Conservation (phyloP, 2,888 invertebrate genomes). For the Epirrhoe alternata region DNA sequence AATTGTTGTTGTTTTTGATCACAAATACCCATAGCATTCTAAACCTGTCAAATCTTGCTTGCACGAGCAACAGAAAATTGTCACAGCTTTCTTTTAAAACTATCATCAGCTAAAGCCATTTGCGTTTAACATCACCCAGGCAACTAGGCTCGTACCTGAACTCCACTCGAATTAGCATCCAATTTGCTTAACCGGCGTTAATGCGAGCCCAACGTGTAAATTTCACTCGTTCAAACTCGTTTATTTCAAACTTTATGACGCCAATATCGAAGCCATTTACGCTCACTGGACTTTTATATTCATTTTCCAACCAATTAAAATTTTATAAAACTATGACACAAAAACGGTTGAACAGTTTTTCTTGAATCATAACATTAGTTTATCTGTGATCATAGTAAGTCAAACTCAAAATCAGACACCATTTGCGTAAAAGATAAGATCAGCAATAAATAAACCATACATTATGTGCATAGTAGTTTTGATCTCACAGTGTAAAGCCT, state of each 20-base stretch:
- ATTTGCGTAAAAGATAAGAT: too few species aligned
- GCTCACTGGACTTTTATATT: background rate
- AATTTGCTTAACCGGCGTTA: constrained; percentile 63
- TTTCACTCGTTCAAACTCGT: constrained; percentile 50
- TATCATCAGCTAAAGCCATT: constrained; percentile 6
- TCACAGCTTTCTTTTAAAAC: background rate
- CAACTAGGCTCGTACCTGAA: constrained; percentile 27
- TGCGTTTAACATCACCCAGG: background rate
- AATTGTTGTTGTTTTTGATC: too few species aligned
- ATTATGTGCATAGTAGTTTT: too few species aligned
- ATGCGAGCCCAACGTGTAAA: constrained; percentile 57
- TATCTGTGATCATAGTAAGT: too few species aligned
- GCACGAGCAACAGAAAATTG: too few species aligned
- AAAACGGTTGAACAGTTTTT: too few species aligned
- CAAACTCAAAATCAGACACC: too few species aligned
- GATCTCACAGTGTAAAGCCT: too few species aligned
- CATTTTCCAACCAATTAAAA: background rate
- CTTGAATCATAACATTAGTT: too few species aligned
- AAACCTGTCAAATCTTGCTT: too few species aligned
- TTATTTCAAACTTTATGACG: constrained; percentile 13
- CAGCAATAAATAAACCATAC: too few species aligned
- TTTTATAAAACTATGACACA: background rate
- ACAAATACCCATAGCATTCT: too few species aligned
- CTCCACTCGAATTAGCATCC: constrained; percentile 62
- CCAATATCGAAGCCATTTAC: constrained; percentile 9